Evolutionary conservation across 2,113 vertebrate genomes (phyloP).

Genomic region (Fregetta grallaria): DNA sequence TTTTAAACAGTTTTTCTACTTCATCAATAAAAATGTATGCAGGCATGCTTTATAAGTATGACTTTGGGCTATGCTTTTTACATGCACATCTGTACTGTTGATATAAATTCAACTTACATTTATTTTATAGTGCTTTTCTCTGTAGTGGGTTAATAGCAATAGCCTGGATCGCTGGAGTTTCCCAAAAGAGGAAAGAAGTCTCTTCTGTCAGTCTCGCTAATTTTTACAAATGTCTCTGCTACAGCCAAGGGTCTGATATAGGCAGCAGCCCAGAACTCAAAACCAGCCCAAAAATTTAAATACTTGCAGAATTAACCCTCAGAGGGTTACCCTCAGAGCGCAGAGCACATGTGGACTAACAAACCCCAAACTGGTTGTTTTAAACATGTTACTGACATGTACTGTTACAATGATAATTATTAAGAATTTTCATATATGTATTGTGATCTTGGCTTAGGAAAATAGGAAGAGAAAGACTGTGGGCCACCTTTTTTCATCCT

Average conservation of each 20-base stretch:
- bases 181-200: neutral
- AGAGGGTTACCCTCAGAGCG: neutral
- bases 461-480: neutral
- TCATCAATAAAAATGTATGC: neutral
- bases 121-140: neutral
- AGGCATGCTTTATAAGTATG: neutral
- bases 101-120: neutral
- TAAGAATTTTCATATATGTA: neutral
- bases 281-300: neutral
- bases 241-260: neutral
- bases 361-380: neutral
- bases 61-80: neutral
- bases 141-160: neutral
- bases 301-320: neutral
- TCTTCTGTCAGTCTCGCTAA: neutral
- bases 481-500: neutral
- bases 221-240: neutral
- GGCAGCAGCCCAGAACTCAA: neutral
- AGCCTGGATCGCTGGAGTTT: neutral
- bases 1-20: neutral
- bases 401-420: neutral
- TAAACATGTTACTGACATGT: neutral
- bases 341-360: neutral
- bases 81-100: neutral
- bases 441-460: neutral